A percentile compares a stretch with the other conserved stretches of the same genome.
phyloP scores from a whole-genome alignment of 2,113 vertebrate species.

The Cairina moschata region DNA sequence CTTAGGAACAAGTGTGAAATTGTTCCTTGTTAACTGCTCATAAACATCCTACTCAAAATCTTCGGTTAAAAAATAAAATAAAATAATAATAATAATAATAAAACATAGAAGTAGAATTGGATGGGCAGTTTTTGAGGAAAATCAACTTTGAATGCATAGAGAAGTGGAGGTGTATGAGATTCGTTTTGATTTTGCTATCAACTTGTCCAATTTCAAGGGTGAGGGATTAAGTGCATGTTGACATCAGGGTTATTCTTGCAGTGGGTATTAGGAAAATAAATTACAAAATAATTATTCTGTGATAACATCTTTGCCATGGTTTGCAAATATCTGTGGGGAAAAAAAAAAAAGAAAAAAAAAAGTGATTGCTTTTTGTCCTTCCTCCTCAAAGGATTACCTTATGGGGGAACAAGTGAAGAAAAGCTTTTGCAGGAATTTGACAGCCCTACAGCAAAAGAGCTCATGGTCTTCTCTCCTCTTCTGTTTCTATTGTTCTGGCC shows the following conservation, averaged over 20 bases:
- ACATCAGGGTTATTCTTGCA: not conserved
- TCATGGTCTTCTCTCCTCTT: not conserved
- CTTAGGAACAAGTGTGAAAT: not conserved
- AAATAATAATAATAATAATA: too few species aligned
- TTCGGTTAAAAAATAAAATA: not conserved
- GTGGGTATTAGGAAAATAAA: not conserved
- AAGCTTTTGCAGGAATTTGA: not conserved
- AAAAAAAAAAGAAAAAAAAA: too few species aligned
- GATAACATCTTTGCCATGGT: not conserved
- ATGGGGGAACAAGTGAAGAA: not conserved
- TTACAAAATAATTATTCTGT: not conserved
- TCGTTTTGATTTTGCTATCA: not conserved
- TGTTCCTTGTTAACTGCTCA: not conserved
- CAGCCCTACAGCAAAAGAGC: not conserved
- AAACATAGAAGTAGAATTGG: not conserved
- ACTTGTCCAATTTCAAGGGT: not conserved
- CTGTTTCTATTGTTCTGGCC: not conserved
- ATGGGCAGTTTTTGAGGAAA: not conserved
- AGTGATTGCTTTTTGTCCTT: not conserved
- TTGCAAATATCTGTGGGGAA: not conserved
- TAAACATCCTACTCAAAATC: not conserved
- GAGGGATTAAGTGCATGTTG: accelerated
- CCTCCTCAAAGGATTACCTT: not conserved
- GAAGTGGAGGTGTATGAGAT: not conserved
- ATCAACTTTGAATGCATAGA: not conserved